phyloP scores from a whole-genome alignment of 2,888 invertebrate genomes.

The Phasia obesa region DNA sequence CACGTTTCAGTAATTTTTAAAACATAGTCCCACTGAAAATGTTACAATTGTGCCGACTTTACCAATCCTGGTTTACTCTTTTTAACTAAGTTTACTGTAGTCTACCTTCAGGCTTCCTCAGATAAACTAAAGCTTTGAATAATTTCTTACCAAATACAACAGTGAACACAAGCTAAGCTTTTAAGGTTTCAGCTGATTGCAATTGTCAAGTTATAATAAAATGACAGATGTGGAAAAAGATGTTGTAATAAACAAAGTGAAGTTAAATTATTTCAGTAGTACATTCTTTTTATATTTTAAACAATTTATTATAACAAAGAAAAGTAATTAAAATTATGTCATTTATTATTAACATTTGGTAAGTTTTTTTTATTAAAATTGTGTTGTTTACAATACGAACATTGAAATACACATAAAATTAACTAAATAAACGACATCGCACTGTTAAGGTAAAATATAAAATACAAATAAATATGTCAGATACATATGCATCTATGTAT shows the following conservation, averaged over 20 bases:
- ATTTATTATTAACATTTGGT: neutral
- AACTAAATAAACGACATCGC: neutral
- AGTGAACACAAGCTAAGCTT: constrained; percentile 21
- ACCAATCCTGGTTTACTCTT: too few relatives aligned
- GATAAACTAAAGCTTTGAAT: neutral
- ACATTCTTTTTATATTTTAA: neutral
- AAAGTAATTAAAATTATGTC: neutral
- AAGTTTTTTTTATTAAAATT: too few relatives aligned
- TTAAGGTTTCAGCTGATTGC: constrained; percentile 33
- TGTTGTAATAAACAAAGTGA: constrained; percentile 19
- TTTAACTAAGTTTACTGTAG: neutral
- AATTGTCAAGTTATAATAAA: constrained; percentile 40
- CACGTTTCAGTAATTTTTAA: too few relatives aligned
- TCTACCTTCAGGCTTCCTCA: constrained; percentile 34
- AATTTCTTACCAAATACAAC: constrained; percentile 33
- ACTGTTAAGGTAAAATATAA: too few relatives aligned
- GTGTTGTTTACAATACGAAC: too few relatives aligned
- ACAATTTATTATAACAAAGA: neutral
- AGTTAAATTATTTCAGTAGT: neutral
- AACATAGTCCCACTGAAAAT: too few relatives aligned
- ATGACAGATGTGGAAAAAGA: constrained; percentile 5
- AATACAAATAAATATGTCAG: too few relatives aligned
- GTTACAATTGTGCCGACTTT: too few relatives aligned
- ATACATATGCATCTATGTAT: too few relatives aligned
- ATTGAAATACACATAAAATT: neutral